Percentiles rank a stretch among this genome's conserved stretches.
These are phyloP conservation scores for Trematomus bernacchii DNA, from an alignment of 2,797 vertebrate genomes.

Conservation along the genomic window DNA sequence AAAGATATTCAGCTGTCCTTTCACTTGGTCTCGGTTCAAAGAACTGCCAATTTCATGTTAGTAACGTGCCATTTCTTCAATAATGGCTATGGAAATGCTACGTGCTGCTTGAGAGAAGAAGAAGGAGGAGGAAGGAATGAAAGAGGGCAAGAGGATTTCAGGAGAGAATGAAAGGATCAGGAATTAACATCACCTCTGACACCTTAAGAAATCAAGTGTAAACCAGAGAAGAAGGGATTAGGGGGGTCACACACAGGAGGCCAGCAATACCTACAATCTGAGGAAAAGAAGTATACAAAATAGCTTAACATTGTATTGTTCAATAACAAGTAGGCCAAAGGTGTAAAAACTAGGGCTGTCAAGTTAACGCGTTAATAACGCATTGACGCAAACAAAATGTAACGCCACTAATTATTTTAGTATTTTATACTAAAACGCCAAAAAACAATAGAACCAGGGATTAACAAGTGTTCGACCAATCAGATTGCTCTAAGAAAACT, in stretches of 20 bases:
- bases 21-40: neutral
- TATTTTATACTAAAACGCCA: too few species aligned
- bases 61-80: neutral
- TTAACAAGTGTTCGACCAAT: constrained; percentile 9
- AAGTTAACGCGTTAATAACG: too few species aligned
- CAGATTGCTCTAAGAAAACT: constrained; percentile 17
- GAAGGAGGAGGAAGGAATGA: too few species aligned
- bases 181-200: constrained; percentile 31
- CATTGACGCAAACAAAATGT: too few species aligned
- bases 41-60: neutral
- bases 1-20: neutral
- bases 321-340: too few species aligned
- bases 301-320: too few species aligned
- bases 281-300: too few species aligned
- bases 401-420: too few species aligned
- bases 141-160: constrained; percentile 18
- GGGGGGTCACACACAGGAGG: neutral
- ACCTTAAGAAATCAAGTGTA: constrained; percentile 32
- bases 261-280: neutral
- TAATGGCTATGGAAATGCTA: neutral
- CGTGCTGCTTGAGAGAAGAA: too few species aligned
- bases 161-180: constrained; percentile 27
- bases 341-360: too few species aligned
- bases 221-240: neutral
- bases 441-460: too few species aligned